Conservation (phyloP, 2,113 vertebrate species). For the Elephantulus edwardii region DNA sequence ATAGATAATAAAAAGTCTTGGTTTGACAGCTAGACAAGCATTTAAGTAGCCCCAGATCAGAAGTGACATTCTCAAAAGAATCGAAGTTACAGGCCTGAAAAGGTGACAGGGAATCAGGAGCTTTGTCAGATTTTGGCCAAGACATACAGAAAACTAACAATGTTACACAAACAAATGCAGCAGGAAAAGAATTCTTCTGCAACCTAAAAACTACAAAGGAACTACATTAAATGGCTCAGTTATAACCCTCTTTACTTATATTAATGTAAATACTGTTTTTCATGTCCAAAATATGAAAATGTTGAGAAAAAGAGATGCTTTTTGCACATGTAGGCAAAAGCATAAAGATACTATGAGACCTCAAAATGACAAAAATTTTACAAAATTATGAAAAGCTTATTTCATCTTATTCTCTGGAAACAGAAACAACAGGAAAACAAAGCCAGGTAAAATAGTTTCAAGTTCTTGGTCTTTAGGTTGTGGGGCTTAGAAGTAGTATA, state of each 20-base stretch:
- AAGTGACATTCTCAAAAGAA: neutral
- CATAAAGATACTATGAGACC: neutral
- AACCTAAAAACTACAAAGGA: neutral
- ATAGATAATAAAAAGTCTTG: neutral
- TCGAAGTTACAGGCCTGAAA: neutral
- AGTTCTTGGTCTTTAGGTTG: neutral
- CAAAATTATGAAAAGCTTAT: neutral
- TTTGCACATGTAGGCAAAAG: neutral
- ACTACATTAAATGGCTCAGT: neutral
- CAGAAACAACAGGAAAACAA: neutral
- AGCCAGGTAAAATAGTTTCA: neutral
- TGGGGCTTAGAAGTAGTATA: neutral
- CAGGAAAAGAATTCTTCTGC: neutral
- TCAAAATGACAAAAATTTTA: neutral
- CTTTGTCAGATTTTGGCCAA: conserved; percentile 11
- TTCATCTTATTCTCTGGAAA: neutral
- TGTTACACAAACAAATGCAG: conserved; percentile 32
- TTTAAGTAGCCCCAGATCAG: neutral
- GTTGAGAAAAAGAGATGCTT: neutral
- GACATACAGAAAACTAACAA: neutral
- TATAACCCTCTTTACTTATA: conserved; percentile 33
- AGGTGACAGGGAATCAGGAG: neutral
- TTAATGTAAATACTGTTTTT: conserved; percentile 6
- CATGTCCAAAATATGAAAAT: neutral
- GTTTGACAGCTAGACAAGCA: neutral